Evolutionary conservation across 1,140 invertebrate species (phyloP), one percentile per base, ranked within the genome.

Genomic region (Rhizoglyphus robini): DNA sequence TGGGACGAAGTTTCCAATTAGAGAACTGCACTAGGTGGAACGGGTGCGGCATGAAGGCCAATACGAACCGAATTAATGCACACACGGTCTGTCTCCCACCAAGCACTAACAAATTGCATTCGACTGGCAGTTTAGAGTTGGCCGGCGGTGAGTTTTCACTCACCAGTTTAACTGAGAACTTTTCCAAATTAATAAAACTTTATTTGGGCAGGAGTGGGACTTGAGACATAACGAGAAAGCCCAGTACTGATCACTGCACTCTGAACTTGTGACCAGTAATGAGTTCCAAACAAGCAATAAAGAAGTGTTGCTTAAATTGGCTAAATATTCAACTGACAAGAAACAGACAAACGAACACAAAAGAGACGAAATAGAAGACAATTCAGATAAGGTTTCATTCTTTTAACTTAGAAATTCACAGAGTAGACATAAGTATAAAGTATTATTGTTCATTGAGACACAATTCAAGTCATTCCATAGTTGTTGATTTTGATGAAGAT

Each of bases 141-240:
- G 51, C 51, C 51, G 51, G 51, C 51, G 51, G 51, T 23, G 20
- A 54, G 20, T 11, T 25, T 8, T 5, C 15, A 5, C 51, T 54
- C 51, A 23, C 8, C 8, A 54, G 23, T 27, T 32, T 8, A 8
- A 20, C 8, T 11, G 51, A 5, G 20, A 54, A 54, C 51, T 41
- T 54, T 54, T 8, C 51, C 20, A 54, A 54, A 54, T 54, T 54
- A 54, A 54, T 20, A n/a, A 20, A 54, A 5, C 51, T 54, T 18
- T 8, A 8, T 41, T 18, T 11, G 18, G 18, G 18, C 36, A 41
- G 8, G 18, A 41, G 36, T 11, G 18, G 8, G 36, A 41, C 8
- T 41, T 8, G 36, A 41, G 18, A 8, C 8, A 11, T 11, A 41
- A 8, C 36, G n/a, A n/a, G 18, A 41, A 41, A 41, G 36, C 8